phyloP scores from a whole-genome alignment of 2,797 vertebrate species.

The Pempheris klunzingeri region DNA sequence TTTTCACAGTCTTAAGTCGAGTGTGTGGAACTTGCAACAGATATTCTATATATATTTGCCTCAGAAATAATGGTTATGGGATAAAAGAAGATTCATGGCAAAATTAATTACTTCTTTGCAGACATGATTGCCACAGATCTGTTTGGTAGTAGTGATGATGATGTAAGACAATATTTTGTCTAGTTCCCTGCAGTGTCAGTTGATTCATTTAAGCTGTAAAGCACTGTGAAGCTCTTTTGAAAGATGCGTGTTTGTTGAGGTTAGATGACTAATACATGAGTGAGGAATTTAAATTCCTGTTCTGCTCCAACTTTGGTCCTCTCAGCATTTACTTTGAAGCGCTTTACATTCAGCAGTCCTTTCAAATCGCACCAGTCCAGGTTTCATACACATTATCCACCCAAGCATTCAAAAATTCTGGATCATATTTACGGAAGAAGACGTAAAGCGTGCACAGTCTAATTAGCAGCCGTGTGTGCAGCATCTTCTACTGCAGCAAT shows the following conservation, averaged over 20 bases:
- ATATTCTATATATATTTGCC: neutral
- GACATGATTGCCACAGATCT: conserved; percentile 7
- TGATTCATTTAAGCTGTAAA: conserved; percentile 38
- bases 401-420: neutral
- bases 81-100: conserved; percentile 2
- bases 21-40: conserved; percentile 6
- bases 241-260: conserved; percentile 31
- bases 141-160: conserved; percentile 21
- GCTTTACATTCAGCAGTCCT: conserved; percentile 8
- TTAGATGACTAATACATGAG: conserved; percentile 36
- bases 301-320: conserved; percentile 13
- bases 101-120: neutral
- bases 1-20: neutral
- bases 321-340: conserved; percentile 23
- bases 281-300: conserved; percentile 26
- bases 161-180: conserved; percentile 16
- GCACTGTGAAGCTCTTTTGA: neutral
- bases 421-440: neutral
- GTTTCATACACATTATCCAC: conserved; percentile 6
- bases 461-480: neutral
- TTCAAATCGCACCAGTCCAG: neutral
- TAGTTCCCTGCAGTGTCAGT: conserved; percentile 13
- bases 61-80: conserved; percentile 2
- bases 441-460: neutral
- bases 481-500: conserved; percentile 14